Percentiles rank a stretch among this genome's conserved stretches.
Conservation (phyloP, 2,888 invertebrate species). For the Choristoneura rosaceana region DNA sequence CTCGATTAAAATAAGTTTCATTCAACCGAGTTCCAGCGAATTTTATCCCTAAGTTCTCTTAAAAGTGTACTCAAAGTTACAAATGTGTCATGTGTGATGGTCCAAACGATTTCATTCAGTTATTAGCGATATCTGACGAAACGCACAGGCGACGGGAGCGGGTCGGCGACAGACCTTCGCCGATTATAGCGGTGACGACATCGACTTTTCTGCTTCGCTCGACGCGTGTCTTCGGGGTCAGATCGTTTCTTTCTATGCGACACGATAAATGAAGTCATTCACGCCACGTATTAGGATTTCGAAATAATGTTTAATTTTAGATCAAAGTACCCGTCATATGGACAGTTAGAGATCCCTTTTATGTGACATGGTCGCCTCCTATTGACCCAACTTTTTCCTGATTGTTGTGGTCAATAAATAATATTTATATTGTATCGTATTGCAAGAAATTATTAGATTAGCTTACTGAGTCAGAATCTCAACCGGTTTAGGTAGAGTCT, state of each 20-base stretch:
- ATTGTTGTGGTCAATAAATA: too few species aligned
- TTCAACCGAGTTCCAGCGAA: not conserved
- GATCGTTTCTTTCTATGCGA: constrained; percentile 35
- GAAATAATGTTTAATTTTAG: not conserved
- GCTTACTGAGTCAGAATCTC: too few species aligned
- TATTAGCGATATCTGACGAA: constrained; percentile 40
- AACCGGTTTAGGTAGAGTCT: too few species aligned
- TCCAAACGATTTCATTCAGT: constrained; percentile 29
- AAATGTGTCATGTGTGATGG: constrained; percentile 20
- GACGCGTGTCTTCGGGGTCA: constrained; percentile 51
- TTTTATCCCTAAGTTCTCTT: constrained; percentile 4
- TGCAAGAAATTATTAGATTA: too few species aligned
- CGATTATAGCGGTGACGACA: constrained; percentile 81
- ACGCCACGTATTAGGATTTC: not conserved
- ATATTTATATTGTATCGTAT: too few species aligned
- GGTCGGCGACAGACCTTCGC: constrained; percentile 70
- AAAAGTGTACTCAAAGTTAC: constrained; percentile 11
- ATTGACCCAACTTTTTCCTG: too few species aligned
- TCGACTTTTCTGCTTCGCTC: constrained; percentile 52
- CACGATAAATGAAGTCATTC: constrained; percentile 40
- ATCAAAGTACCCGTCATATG: not conserved
- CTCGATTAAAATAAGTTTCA: not conserved
- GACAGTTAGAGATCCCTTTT: too few species aligned
- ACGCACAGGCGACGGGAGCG: constrained; percentile 53
- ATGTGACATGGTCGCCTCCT: too few species aligned